Evolutionary conservation across 2,113 vertebrate species (phyloP).

Genomic region (Phaethon lepturus): DNA sequence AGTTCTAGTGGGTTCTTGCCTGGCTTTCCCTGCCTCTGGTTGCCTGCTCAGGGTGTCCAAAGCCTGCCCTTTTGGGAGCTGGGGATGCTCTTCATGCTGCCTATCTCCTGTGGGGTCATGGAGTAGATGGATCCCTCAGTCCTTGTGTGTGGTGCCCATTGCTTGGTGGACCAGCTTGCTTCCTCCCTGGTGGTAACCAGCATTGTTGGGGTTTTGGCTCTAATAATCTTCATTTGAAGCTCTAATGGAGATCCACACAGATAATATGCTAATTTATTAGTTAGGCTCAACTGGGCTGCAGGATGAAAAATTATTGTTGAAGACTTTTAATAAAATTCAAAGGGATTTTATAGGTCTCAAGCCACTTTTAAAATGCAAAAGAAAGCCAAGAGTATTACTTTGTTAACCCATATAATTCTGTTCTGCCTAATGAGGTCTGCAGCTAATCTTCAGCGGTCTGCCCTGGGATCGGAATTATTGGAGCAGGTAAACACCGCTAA

Average conservation of each 20-base stretch:
- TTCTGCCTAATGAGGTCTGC: constrained; percentile 70
- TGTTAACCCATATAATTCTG: constrained; percentile 74
- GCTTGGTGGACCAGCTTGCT: neutral
- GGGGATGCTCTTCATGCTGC: neutral
- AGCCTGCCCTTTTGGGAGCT: neutral
- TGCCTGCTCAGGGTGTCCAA: neutral
- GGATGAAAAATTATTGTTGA: constrained; percentile 68
- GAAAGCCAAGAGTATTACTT: constrained; percentile 70
- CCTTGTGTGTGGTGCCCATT: accelerated
- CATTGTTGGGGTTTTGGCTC: constrained; percentile 25
- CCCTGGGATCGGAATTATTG: constrained; percentile 65
- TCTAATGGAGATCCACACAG: constrained; percentile 67
- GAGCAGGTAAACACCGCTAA: constrained; percentile 70
- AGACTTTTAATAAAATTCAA: constrained; percentile 76
- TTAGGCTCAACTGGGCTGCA: constrained; percentile 67
- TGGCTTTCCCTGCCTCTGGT: neutral
- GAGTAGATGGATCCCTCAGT: neutral
- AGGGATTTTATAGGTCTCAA: constrained; percentile 76
- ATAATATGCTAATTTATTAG: constrained; percentile 75
- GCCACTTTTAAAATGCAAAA: constrained; percentile 74
- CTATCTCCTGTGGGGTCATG: neutral
- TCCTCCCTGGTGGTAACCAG: neutral
- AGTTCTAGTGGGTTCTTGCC: neutral
- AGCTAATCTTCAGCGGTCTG: constrained; percentile 53
- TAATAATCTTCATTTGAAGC: constrained; percentile 49